Evolutionary conservation across 2,888 invertebrate genomes (phyloP), one percentile per base, ranked within the genome.

Genomic region (Napeogenes sylphis): DNA sequence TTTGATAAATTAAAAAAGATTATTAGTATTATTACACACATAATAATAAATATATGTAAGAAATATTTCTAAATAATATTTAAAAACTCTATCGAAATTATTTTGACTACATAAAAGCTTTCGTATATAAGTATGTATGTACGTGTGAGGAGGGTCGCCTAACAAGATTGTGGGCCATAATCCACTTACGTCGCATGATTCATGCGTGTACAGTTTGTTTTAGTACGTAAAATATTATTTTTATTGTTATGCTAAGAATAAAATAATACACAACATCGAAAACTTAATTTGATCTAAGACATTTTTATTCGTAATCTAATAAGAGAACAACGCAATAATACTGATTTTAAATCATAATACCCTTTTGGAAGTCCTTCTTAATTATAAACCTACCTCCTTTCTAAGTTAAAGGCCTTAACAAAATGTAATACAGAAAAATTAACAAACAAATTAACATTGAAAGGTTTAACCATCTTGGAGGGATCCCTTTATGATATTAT

Each of bases 181-280:
- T 88, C 82, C 70, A 73, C 78, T 90, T 90, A 90, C 70, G 68
- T 76, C 66, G 75, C 85, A 89, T 90, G 90, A 90, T 90, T 89
- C 87, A 90, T 90, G 85, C 73, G 78, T 71, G 74, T 66, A 65
- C 66, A 61, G 64, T 51, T 62, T 42, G 45, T 54, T 58, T 57
- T 55, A 51, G 51, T 30, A 51, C 30, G 30, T 51, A 30, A 51
- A 30, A 51, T 51, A 51, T 51, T 51, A 21, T 14, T 47, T 47
- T 21, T 21, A 51, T 51, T 51, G 30, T 51, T 30, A 47, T 46
- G n/a, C 13, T 6, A 51, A 51, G 4, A 30, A 8, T 30, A 51
- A 12, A 51, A 14, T 47, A 42, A 10, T 10, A 42, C 5, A 10
- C 4, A 5, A 35, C 6, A 35, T 6, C 6, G 6, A 35, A 35